Base-by-base conservation (phyloP, 2,888 invertebrate species). In the Drosophila neonasuta region DNA sequence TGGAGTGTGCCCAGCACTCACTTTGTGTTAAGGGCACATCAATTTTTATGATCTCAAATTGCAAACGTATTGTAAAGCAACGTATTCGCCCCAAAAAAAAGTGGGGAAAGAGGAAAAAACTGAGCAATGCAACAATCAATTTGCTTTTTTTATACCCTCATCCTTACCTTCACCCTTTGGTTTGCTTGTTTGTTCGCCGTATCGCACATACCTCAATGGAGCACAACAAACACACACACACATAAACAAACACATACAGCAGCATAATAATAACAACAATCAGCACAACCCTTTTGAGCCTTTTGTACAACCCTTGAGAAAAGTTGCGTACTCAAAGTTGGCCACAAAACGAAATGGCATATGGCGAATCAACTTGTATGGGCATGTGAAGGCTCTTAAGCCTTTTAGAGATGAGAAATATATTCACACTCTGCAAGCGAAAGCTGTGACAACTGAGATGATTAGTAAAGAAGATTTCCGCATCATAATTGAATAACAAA, bases 1-100 rank as follows among this genome's bases (percentile, higher is more conserved):
- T 32, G 8, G 29, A 30, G 17, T 7, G 10, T 15, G 7, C 7
- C 9, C 48, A 9, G 20, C 29, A 34, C 49, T 17, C 58, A 13
- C 42, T 60, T 52, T 71, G 20, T 54, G 63, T 51, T 63, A 45
- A 66, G 63, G 65, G 72, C 74, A 61, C 73, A 80, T 85, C 66
- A 68, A 79, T 74, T 85, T 86, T 86, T 87, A 86, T 79, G 87
- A 84, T 81, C 82, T 80, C 65, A 79, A 87, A 87, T 87, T 79
- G 80, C 71, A 70, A 74, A 79, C 67, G 74, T 71, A 74, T 78
- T 79, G 78, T 66, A 74, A 70, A 50, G 57, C 60, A 60, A 49
- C 55, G 56, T 42, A 68, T 58, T 71, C 50, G 52, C 67, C 49
- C 59, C 17, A 6, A 2, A 44, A 17, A 41, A 20, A 15, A 1